Conservation (phyloP, 2,113 vertebrate genomes). For the Raphicerus campestris region DNA sequence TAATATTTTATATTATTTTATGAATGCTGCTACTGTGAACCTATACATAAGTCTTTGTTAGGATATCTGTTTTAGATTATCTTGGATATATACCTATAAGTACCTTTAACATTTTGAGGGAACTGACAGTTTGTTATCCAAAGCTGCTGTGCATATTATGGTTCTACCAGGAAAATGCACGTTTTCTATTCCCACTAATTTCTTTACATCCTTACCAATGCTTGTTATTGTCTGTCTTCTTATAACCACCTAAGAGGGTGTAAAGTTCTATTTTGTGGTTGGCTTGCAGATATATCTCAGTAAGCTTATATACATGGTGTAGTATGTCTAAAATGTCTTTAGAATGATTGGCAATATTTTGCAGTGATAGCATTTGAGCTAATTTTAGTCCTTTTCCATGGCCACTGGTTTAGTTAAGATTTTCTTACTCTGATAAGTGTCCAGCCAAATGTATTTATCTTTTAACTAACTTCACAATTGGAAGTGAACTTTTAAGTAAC, state of each 20-base stretch:
- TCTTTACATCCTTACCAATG: not conserved
- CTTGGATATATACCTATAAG: not conserved
- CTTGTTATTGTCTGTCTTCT: not conserved
- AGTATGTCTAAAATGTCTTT: not conserved
- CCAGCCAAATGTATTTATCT: not conserved
- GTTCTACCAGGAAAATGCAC: not conserved
- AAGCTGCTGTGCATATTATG: not conserved
- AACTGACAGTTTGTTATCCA: not conserved
- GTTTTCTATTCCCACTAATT: not conserved
- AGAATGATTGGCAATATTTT: conserved; percentile 1
- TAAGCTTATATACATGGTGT: not conserved
- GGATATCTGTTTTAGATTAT: not conserved
- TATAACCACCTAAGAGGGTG: not conserved
- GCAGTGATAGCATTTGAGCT: not conserved
- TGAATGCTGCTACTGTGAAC: not conserved
- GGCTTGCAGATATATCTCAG: not conserved
- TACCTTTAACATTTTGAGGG: not conserved
- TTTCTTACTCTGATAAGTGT: conserved; percentile 11
- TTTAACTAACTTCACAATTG: conserved; percentile 28
- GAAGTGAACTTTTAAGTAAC: not conserved
- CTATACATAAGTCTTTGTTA: not conserved
- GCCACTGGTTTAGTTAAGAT: not conserved
- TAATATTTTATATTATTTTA: not conserved
- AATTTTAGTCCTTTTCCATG: conserved; percentile 16
- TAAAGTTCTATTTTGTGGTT: not conserved